Evolutionary conservation across 2,113 vertebrate species (phyloP).

Genomic region (Odontophorus gujanensis): DNA sequence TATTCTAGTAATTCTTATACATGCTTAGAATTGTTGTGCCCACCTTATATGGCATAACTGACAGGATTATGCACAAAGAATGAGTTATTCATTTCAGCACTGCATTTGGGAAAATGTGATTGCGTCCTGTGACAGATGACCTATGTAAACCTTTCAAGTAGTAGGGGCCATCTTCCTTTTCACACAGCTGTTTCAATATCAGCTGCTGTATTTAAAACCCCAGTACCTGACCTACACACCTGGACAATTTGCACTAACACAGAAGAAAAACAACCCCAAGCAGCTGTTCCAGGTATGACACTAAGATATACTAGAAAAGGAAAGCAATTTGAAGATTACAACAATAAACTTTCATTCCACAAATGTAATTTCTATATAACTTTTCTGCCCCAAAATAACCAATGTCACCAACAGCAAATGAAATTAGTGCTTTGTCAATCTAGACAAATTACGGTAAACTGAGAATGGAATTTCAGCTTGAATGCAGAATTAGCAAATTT

Average conservation of each 20-base stretch:
- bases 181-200: background rate
- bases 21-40: background rate
- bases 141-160: rapidly evolving
- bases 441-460: background rate
- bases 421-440: background rate
- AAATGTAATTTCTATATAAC: background rate
- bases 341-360: background rate
- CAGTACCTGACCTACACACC: background rate
- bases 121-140: background rate
- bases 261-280: background rate
- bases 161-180: background rate
- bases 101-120: rapidly evolving
- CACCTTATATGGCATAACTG: background rate
- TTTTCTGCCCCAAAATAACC: background rate
- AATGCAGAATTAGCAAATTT: background rate
- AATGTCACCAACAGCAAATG: background rate
- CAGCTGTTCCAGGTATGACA: background rate
- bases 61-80: background rate
- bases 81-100: background rate
- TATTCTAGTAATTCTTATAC: background rate
- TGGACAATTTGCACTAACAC: background rate
- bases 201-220: background rate
- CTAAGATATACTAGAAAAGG: background rate
- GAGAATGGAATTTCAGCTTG: background rate
- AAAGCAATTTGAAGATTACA: rapidly evolving